Conservation (phyloP, 2,888 invertebrate genomes). For the Brachycybe producta region DNA sequence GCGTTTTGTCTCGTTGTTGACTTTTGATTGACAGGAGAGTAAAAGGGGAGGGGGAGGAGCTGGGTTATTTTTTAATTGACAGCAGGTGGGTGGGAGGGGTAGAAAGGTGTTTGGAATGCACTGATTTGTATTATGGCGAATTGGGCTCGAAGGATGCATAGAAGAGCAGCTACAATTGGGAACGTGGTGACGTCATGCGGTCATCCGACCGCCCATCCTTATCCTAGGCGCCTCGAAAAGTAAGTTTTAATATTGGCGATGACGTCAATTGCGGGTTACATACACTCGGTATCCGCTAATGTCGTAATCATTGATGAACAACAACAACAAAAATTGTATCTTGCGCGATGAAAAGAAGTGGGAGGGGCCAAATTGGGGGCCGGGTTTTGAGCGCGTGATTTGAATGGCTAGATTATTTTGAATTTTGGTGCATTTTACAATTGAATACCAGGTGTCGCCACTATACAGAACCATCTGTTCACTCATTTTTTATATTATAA, state of each 20-base stretch:
- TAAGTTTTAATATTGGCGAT: conserved; percentile 25
- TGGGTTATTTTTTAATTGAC: conserved; percentile 2
- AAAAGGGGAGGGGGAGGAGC: background rate
- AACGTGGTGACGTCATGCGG: conserved; percentile 85
- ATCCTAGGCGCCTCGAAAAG: conserved; percentile 72
- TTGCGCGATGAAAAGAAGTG: too few relatives aligned
- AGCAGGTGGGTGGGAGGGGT: background rate
- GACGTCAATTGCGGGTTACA: background rate
- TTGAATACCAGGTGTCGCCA: too few relatives aligned
- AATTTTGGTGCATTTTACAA: too few relatives aligned
- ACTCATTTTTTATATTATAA: too few relatives aligned
- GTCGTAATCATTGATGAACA: too few relatives aligned
- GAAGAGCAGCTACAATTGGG: conserved; percentile 77
- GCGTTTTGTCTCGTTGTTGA: too few relatives aligned
- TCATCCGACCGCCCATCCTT: conserved; percentile 63
- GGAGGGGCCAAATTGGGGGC: too few relatives aligned
- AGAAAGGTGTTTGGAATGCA: background rate
- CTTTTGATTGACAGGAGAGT: too few relatives aligned
- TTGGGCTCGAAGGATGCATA: conserved; percentile 84
- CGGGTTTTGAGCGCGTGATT: too few relatives aligned
- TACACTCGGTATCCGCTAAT: background rate
- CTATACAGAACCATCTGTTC: too few relatives aligned
- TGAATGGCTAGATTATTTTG: too few relatives aligned
- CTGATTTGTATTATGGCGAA: conserved; percentile 51
- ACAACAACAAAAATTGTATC: too few relatives aligned